Evolutionary conservation across 1,140 invertebrate genomes (phyloP), one percentile per base, ranked within the genome.

Genomic region (Hermetia illucens): DNA sequence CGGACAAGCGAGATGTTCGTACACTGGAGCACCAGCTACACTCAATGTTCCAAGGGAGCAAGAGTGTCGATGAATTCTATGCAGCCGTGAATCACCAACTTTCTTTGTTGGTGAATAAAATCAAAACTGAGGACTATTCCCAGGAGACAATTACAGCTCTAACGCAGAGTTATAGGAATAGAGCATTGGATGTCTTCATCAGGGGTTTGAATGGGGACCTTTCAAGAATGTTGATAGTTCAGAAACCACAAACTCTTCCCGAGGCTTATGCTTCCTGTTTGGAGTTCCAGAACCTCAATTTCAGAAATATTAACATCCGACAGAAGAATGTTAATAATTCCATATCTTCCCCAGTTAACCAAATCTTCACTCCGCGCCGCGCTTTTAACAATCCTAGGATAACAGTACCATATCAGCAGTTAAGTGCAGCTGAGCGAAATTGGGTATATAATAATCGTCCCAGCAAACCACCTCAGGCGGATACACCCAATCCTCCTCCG

Each of bases 171-270:
- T 32, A 32, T 17, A 5, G 30, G 5, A 32, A 32, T 13, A 32
- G 30, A 13, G 30, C 30, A 10, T 17, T 32, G 6, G 30, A 32
- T 32, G 30, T 32, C 5, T 32, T 32, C 30, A 13, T 32, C 17
- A 32, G 30, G 17, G 13, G 30, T 17, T 6, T 32, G 5, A 32
- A 32, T 32, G 30, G 30, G 10, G 30, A 32, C 17, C 5, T 32
- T 13, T 32, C 30, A 32, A 32, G 17, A 17, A 32, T 32, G 5
- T 18, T 35, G n/a, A 13, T 35, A 21, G 19, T 35, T 35, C 34
- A 21, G 34, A 13, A 21, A 5, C 34, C 34, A 12, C 16, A 35
- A 12, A 35, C 4, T 21, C 19, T 35, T 15, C 34, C 34, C 5
- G 34, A 35, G 34, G 34, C 34, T 17, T 35, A 25, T 25, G 6